phyloP scores from a whole-genome alignment of 2,797 vertebrate species.

The Microctenopoma stevenorrisi region DNA sequence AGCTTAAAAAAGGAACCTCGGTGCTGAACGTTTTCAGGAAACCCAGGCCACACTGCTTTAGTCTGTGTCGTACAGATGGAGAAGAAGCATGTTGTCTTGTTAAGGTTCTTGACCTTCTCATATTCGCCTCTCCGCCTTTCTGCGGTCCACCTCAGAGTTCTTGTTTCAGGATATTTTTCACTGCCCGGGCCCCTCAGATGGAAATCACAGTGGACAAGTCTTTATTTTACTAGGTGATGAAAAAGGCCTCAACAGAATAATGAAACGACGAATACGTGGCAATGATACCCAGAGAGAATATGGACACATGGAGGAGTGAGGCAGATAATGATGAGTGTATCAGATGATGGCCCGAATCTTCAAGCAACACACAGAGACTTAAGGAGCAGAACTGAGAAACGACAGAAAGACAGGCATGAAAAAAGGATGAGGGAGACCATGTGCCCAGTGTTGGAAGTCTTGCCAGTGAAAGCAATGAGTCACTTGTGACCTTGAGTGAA shows the following conservation, averaged over 20 bases:
- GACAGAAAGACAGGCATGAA: constrained; percentile 28
- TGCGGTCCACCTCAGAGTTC: constrained; percentile 78
- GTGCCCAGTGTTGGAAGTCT: constrained; percentile 55
- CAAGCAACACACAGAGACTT: constrained; percentile 15
- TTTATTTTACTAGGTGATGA: constrained; percentile 70
- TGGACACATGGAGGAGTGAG: neutral
- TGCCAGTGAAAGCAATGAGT: constrained; percentile 80
- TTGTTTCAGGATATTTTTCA: constrained; percentile 71
- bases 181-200: constrained; percentile 62
- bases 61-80: constrained; percentile 59
- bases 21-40: constrained; percentile 52
- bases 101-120: constrained; percentile 79
- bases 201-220: constrained; percentile 72
- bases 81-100: constrained; percentile 65
- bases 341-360: constrained; percentile 6
- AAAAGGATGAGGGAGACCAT: constrained; percentile 51
- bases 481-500: constrained; percentile 77
- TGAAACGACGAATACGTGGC: constrained; percentile 53
- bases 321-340: constrained; percentile 4
- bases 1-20: constrained; percentile 39
- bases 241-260: constrained; percentile 60
- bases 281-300: constrained; percentile 32
- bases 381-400: constrained; percentile 36
- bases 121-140: constrained; percentile 66
- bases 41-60: constrained; percentile 53